Base-by-base conservation (phyloP, 2,113 vertebrate genomes). In the Gila orcuttii region DNA sequence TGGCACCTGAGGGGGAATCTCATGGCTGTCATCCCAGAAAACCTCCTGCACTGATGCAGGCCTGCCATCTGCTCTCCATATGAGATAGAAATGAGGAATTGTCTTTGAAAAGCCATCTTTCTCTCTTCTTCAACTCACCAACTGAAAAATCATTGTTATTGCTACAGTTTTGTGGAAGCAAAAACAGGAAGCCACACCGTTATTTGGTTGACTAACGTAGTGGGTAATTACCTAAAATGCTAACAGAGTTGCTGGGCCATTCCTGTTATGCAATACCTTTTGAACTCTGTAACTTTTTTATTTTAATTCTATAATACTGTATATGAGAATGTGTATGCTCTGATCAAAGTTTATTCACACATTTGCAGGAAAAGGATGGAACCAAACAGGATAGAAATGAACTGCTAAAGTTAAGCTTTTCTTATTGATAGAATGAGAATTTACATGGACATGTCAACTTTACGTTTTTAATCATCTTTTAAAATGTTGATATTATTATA, bases 1-100 rank as follows among this genome's bases (percentile, higher is more conserved):
- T 92, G 92, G 93, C 93, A 95, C 94, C 95, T 94, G 93, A 95
- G 94, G 95, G 94, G 92, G 92, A 92, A 93, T 94, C 92, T 93
- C 92, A 92, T 95, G 95, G 95, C 95, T 93, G 93, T 93, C 93
- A 90, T 96, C 94, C 93, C 93, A 94, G 94, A 94, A 95, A 93
- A 90, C 92, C 93, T 93, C 91, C 93, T 90, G 92, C 92, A 93
- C 92, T 91, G 94, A 94, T 91, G 92, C 93, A 92, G 92, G 91
- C 93, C 91, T 91, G 91, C 94, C 95, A 96, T 96, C 95, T 96
- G 95, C 94, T 95, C 93, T 91, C 90, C 92, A 92, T 94, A 95
- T 94, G 92, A 94, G 93, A 87, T 91, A 90, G 92, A 90, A 93
- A 93, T 91, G 93, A 92, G 79, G 91, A 88, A 93, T 93, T 92